These are phyloP conservation scores for Papilio protenor DNA, from an alignment of 2,888 invertebrate species.

Conservation along the genomic window DNA sequence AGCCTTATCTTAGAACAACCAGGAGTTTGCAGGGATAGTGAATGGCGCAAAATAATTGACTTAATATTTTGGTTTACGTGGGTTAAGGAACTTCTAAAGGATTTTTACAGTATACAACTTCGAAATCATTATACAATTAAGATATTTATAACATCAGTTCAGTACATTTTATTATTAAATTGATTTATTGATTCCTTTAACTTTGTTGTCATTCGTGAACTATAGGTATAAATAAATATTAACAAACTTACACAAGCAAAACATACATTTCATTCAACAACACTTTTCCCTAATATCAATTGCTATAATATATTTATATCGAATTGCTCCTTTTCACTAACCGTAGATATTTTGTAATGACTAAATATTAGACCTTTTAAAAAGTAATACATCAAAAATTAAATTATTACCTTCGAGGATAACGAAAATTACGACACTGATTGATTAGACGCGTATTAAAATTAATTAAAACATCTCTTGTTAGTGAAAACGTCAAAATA, in stretches of 20 bases:
- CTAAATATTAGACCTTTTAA: constrained; percentile 1
- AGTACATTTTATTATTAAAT: background rate
- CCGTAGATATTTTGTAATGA: background rate
- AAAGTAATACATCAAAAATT: constrained; percentile 1
- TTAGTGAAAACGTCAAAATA: constrained; percentile 13
- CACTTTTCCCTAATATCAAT: constrained; percentile 19
- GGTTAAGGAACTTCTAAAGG: constrained; percentile 7
- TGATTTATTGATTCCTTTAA: constrained; percentile 10
- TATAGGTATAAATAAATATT: constrained; percentile 11
- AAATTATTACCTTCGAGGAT: background rate
- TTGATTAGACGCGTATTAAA: background rate
- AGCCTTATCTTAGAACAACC: constrained; percentile 3
- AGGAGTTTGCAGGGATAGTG: background rate
- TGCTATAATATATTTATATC: constrained; percentile 1
- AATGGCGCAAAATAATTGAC: constrained; percentile 13
- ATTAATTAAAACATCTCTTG: background rate
- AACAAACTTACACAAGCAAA: background rate
- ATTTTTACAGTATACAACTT: background rate
- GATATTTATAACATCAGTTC: background rate
- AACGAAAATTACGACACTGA: background rate
- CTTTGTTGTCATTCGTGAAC: background rate
- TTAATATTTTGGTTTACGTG: background rate
- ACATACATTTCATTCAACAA: constrained; percentile 17
- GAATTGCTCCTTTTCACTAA: constrained; percentile 17
- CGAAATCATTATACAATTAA: background rate